A percentile compares a stretch with the other conserved stretches of the same genome.
These are phyloP conservation scores for Pocota personata DNA, from an alignment of 2,888 invertebrate species.

Conservation along the genomic window DNA sequence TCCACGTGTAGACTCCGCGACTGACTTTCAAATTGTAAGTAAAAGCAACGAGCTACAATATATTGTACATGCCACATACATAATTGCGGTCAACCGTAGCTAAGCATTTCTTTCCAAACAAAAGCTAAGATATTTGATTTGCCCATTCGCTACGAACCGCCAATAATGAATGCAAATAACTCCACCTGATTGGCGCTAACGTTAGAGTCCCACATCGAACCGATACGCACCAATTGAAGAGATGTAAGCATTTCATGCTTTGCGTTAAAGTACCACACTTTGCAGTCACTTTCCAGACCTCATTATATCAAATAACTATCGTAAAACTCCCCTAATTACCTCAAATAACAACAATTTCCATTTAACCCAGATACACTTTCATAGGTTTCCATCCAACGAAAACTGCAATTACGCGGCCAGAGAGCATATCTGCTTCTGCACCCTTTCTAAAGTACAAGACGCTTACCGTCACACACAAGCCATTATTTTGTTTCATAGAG, in stretches of 20 bases:
- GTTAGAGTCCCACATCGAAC: background rate
- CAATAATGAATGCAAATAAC: background rate
- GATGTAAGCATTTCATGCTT: slow-evolving; percentile 1
- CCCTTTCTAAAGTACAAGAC: slow-evolving; percentile 34
- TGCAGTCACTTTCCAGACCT: background rate
- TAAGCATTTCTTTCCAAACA: too few species aligned
- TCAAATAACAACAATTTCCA: slow-evolving; percentile 58
- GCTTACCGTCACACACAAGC: slow-evolving; percentile 9
- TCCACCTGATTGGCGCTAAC: background rate
- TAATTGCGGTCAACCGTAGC: too few species aligned
- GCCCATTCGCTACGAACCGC: background rate
- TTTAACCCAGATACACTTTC: slow-evolving; percentile 47
- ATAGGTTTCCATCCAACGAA: background rate
- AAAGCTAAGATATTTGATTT: too few species aligned
- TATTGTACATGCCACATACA: too few species aligned
- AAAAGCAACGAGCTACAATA: too few species aligned
- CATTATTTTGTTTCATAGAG: slow-evolving; percentile 11
- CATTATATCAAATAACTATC: background rate
- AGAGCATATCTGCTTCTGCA: slow-evolving; percentile 18
- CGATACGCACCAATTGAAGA: slow-evolving; percentile 1
- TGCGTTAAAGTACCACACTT: background rate
- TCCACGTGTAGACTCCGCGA: too few species aligned
- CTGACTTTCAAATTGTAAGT: too few species aligned
- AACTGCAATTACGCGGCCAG: slow-evolving; percentile 9
- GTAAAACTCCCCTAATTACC: slow-evolving; percentile 44